phyloP scores from a whole-genome alignment of 2,797 vertebrate genomes.

The Coregonus suidteri region DNA sequence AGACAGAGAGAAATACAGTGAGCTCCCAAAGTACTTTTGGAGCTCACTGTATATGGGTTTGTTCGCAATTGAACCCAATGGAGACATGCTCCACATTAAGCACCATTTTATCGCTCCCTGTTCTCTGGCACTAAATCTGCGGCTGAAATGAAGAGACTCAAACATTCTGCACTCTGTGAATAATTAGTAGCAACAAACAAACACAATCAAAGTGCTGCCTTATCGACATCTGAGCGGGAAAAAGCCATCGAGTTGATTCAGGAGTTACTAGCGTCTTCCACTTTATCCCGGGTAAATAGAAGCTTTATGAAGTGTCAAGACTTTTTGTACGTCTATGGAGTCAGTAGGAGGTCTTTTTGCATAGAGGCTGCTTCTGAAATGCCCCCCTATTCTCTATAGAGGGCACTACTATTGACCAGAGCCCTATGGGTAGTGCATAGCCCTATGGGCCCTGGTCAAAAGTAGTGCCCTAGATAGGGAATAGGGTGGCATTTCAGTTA shows the following conservation, averaged over 20 bases:
- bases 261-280: neutral
- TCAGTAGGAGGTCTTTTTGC: neutral
- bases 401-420: neutral
- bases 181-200: constrained; percentile 47
- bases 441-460: neutral
- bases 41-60: neutral
- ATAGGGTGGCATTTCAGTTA: neutral
- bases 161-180: constrained; percentile 28
- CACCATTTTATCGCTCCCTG: neutral
- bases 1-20: neutral
- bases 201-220: constrained; percentile 32
- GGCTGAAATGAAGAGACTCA: neutral
- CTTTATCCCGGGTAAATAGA: neutral
- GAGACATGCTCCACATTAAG: neutral
- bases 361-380: neutral
- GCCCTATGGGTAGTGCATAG: too few species aligned
- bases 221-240: constrained; percentile 19
- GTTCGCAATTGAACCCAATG: neutral
- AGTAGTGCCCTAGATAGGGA: neutral
- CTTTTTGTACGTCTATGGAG: neutral
- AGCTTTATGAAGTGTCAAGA: neutral
- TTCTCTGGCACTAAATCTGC: neutral
- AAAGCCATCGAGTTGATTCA: neutral
- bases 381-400: neutral
- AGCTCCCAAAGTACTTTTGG: too few species aligned